Conservation (phyloP, 2,888 invertebrate species). For the Lamellibrachia satsuma region DNA sequence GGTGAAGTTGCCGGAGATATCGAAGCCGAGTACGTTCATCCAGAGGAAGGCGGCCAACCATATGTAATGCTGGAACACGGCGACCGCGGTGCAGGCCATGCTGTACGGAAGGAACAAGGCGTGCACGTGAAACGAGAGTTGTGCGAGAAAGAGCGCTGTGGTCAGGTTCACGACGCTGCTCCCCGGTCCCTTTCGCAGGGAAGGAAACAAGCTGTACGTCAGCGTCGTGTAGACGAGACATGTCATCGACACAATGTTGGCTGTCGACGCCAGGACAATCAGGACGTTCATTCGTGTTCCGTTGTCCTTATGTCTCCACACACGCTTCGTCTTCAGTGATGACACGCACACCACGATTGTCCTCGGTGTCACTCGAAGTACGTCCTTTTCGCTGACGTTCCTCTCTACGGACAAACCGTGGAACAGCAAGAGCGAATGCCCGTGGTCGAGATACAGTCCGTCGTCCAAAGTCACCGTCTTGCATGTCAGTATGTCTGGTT, state of each 20-base stretch:
- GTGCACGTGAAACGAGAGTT: conserved; percentile 14
- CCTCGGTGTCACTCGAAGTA: neutral
- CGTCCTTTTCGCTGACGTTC: neutral
- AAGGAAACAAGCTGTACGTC: neutral
- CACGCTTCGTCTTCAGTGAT: neutral
- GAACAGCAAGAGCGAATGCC: neutral
- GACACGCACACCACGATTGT: conserved; percentile 12
- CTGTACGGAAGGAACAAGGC: neutral
- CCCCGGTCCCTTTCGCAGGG: neutral
- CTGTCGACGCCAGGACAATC: neutral
- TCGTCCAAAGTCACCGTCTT: neutral
- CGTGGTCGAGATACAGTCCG: neutral
- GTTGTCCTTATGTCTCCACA: neutral
- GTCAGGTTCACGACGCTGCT: neutral
- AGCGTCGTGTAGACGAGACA: neutral
- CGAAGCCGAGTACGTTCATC: neutral
- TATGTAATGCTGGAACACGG: neutral
- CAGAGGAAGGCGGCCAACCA: conserved; percentile 7
- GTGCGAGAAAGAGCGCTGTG: neutral
- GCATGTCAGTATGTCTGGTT: neutral
- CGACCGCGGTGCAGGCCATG: neutral
- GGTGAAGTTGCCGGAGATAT: neutral
- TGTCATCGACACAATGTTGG: neutral
- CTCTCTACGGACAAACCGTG: neutral
- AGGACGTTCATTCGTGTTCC: neutral